phyloP scores from a whole-genome alignment of 30 jellyfish, hydroid and myxozoan species.

The Nemopilema nomurai region DNA sequence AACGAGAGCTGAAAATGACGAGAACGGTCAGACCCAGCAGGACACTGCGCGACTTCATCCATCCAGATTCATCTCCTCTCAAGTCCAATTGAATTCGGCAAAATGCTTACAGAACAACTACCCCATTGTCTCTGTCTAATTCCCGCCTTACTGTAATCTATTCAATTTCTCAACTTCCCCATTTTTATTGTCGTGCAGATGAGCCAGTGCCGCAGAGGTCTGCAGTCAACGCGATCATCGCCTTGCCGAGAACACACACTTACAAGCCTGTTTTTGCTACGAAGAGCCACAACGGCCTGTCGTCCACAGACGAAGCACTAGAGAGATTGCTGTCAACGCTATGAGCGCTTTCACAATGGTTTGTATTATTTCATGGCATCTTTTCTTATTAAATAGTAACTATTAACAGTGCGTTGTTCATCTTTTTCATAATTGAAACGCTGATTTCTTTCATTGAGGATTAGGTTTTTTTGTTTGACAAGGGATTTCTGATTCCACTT shows the following conservation, averaged over 20 bases:
- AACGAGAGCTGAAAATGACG: slow-evolving; percentile 57
- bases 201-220: slow-evolving; percentile 46
- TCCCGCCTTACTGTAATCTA: slow-evolving; percentile 67
- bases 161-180: slow-evolving; percentile 31
- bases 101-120: slow-evolving; percentile 39
- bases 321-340: neutral
- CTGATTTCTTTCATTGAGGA: neutral
- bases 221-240: neutral
- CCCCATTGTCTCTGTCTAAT: slow-evolving; percentile 35
- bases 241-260: neutral
- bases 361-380: neutral
- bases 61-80: slow-evolving; percentile 47
- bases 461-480: neutral
- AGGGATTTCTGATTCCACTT: no score
- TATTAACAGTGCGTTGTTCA: neutral
- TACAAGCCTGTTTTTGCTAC: neutral
- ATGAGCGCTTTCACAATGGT: slow-evolving; percentile 49
- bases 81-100: slow-evolving; percentile 63
- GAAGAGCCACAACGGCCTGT: neutral
- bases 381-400: neutral
- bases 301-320: neutral
- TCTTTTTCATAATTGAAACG: no score
- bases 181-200: slow-evolving; percentile 30
- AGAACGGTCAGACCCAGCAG: slow-evolving; percentile 66
- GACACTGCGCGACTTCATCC: slow-evolving; percentile 51